Base-by-base conservation (phyloP, 2,888 invertebrate genomes). In the Ophion slaviceki region DNA sequence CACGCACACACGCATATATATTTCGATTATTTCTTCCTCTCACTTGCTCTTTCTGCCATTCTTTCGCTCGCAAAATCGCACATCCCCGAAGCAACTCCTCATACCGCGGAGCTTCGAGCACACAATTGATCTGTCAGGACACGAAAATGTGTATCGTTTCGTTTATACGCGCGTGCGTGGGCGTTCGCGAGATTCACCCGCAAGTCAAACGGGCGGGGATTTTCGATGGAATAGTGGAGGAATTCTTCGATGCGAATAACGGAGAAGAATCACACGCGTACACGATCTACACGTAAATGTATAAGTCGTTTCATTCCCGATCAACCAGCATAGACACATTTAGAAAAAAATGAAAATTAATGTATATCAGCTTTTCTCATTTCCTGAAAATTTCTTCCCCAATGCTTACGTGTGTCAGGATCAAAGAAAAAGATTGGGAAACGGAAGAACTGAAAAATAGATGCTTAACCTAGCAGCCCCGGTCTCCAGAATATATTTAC, bases 181-280 rank as follows among this genome's bases (percentile, higher is more conserved):
- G 76, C 75, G 71, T 71, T 80, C 53, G 80, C 72, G 62, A 80
- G 67, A 77, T 45, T 86, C 82, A 72, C 85, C 87, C 88, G 87
- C 88, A 87, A 89, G 87, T 88, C 85, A 87, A 70, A 79, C 86
- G 86, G 82, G 85, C 84, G 82, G 84, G 87, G 87, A 86, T 88
- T 88, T 87, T 84, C 83, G 86, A 87, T 82, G 88, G 80, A 85
- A 87, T 78, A 87, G 78, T 74, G 80, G 84, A 80, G 85, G 85
- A 59, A 53, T 75, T 28, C 20, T 24, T 24, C 59, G n/a, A 36
- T 72, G 74, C 67, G 75, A 81, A 68, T 75, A 81, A 75, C 67
- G n/a, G 59, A 36, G 28, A 61, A 45, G n/a, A 75, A 64, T 14
- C 75, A 70, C 10, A 68, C 68, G 47, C 14, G n/a, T 45, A 70